Evolutionary conservation across 2,888 invertebrate species (phyloP).

Genomic region (Lasiommata megera): DNA sequence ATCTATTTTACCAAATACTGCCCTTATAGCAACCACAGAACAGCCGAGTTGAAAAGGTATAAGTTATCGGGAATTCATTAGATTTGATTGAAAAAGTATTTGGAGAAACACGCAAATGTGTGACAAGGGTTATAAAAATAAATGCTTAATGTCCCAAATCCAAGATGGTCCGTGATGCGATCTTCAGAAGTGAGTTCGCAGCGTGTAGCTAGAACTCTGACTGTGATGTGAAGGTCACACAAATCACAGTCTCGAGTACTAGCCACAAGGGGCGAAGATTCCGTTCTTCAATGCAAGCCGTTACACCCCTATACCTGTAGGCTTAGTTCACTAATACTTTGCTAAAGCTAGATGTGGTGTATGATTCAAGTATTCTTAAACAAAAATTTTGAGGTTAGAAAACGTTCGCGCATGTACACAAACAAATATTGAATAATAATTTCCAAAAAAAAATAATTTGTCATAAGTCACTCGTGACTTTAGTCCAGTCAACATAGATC

Average conservation of each 20-base stretch:
- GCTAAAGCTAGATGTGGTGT: conserved; percentile 14
- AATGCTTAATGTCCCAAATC: conserved; percentile 10
- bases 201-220: conserved; percentile 96
- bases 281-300: conserved; percentile 5
- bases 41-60: too few species aligned
- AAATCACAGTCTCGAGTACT: conserved; percentile 91
- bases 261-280: conserved; percentile 66
- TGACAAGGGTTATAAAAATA: conserved; percentile 1
- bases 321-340: conserved; percentile 1
- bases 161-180: conserved; percentile 14
- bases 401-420: too few species aligned
- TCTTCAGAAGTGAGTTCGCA: conserved; percentile 38
- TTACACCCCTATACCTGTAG: conserved; percentile 11
- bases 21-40: too few species aligned
- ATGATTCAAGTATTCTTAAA: too few species aligned
- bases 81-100: too few species aligned
- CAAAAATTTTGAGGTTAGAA: too few species aligned
- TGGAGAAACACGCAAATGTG: conserved; percentile 1
- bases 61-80: too few species aligned
- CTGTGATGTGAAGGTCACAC: conserved; percentile 94
- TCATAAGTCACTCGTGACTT: too few species aligned
- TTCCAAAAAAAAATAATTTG: too few species aligned
- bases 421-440: too few species aligned
- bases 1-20: too few species aligned
- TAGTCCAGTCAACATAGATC: too few species aligned